Evolutionary conservation across 2,888 invertebrate genomes (phyloP).

Genomic region (Cataglyphis rosenhaueri): DNA sequence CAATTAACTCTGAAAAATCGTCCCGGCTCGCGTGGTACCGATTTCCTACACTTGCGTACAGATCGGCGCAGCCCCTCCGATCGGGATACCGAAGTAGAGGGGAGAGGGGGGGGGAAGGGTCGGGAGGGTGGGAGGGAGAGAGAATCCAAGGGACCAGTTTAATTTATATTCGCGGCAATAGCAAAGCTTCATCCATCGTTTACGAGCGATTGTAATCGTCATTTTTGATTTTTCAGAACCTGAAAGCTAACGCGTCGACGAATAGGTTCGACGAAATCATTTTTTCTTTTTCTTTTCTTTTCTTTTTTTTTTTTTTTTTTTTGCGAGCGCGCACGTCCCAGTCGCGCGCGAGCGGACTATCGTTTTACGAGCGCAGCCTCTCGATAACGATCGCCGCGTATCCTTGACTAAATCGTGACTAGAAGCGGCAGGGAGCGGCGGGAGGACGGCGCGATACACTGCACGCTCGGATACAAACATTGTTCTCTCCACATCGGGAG

Average conservation of each 20-base stretch:
- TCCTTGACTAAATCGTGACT: slow-evolving; percentile 85
- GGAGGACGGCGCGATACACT: slow-evolving; percentile 57
- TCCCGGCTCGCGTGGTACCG: slow-evolving; percentile 76
- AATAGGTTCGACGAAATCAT: slow-evolving; percentile 11
- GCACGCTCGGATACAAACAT: slow-evolving; percentile 46
- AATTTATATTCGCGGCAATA: not conserved
- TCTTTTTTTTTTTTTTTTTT: not conserved
- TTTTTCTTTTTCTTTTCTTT: too few species aligned
- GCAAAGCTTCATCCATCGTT: not conserved
- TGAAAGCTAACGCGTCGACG: too few species aligned
- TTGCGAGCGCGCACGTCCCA: slow-evolving; percentile 48
- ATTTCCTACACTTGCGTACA: slow-evolving; percentile 58
- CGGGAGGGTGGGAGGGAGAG: not conserved
- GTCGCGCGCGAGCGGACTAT: slow-evolving; percentile 77
- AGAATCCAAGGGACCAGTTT: not conserved
- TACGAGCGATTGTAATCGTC: not conserved
- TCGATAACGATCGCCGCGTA: slow-evolving; percentile 83
- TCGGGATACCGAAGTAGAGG: not conserved
- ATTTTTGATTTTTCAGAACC: too few species aligned
- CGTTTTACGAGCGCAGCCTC: slow-evolving; percentile 83
- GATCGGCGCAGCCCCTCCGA: slow-evolving; percentile 2
- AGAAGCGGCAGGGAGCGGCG: slow-evolving; percentile 74
- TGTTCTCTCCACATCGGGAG: slow-evolving; percentile 43
- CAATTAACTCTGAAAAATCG: slow-evolving; percentile 81
- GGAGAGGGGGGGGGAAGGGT: too few species aligned